Percentiles rank a stretch among this genome's conserved stretches.
Evolutionary conservation across 2,888 invertebrate genomes (phyloP).

Genomic region (Eupithecia vulgata): DNA sequence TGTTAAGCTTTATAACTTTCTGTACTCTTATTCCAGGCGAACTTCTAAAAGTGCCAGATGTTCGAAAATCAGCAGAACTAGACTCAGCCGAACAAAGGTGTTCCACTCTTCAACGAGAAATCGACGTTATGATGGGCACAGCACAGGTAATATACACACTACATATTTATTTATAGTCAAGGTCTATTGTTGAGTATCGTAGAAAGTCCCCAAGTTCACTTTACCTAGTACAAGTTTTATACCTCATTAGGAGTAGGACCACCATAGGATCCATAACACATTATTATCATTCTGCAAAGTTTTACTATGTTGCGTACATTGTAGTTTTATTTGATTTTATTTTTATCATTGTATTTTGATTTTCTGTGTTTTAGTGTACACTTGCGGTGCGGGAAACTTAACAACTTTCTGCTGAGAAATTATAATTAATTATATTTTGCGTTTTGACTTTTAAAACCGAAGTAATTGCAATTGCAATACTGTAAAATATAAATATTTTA

Average conservation of each 20-base stretch:
- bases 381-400: slow-evolving; percentile 44
- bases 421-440: background rate
- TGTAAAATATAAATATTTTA: background rate
- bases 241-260: background rate
- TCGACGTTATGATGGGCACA: slow-evolving; percentile 68
- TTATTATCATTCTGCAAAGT: slow-evolving; percentile 38
- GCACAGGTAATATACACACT: slow-evolving; percentile 63
- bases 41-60: slow-evolving; percentile 76
- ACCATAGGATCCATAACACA: slow-evolving; percentile 32
- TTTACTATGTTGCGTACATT: slow-evolving; percentile 55
- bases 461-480: background rate
- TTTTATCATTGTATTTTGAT: slow-evolving; percentile 42
- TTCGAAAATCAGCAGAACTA: slow-evolving; percentile 74
- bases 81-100: slow-evolving; percentile 76
- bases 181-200: slow-evolving; percentile 1
- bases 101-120: slow-evolving; percentile 71
- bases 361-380: slow-evolving; percentile 43
- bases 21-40: slow-evolving; percentile 62
- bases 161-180: background rate
- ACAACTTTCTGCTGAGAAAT: background rate
- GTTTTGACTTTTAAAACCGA: background rate
- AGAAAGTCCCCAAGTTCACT: slow-evolving; percentile 5
- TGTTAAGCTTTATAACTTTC: too few relatives aligned
- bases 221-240: slow-evolving; percentile 15
- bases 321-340: slow-evolving; percentile 39